phyloP scores from a whole-genome alignment of 2,888 invertebrate genomes.

The Tineola bisselliella region DNA sequence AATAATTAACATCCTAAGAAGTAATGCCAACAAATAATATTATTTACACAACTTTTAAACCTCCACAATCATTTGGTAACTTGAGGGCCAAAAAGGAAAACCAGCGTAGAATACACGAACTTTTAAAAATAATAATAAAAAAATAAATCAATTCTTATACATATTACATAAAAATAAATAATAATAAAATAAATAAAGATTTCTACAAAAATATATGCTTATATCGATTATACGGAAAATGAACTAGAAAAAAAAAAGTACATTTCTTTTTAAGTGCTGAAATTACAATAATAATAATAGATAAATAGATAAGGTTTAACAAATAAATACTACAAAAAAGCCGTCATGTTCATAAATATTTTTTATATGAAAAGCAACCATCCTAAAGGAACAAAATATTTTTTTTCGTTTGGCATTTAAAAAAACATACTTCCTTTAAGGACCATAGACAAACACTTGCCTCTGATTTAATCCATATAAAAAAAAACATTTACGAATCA shows the following conservation, averaged over 20 bases:
- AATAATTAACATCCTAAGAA: conserved; percentile 1
- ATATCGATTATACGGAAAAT: not conserved
- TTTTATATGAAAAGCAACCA: not conserved
- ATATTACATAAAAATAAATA: too few species aligned
- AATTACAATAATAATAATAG: too few species aligned
- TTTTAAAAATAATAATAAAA: not conserved
- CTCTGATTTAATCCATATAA: too few species aligned
- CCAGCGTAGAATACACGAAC: not conserved
- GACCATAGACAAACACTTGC: not conserved
- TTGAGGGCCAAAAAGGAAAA: not conserved
- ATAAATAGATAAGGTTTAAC: not conserved
- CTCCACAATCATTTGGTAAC: not conserved
- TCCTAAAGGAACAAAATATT: not conserved
- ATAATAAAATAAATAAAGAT: not conserved
- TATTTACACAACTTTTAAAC: not conserved
- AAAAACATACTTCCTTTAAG: not conserved
- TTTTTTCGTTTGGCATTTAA: not conserved
- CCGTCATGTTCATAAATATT: not conserved
- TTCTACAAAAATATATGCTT: not conserved
- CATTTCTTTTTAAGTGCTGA: too few species aligned
- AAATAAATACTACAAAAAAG: not conserved
- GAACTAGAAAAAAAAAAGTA: not conserved
- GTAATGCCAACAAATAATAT: not conserved
- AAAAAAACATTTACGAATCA: not conserved
- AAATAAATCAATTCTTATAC: not conserved